These are phyloP conservation scores for Emmelina monodactyla DNA, from an alignment of 2,888 invertebrate species.

Conservation along the genomic window DNA sequence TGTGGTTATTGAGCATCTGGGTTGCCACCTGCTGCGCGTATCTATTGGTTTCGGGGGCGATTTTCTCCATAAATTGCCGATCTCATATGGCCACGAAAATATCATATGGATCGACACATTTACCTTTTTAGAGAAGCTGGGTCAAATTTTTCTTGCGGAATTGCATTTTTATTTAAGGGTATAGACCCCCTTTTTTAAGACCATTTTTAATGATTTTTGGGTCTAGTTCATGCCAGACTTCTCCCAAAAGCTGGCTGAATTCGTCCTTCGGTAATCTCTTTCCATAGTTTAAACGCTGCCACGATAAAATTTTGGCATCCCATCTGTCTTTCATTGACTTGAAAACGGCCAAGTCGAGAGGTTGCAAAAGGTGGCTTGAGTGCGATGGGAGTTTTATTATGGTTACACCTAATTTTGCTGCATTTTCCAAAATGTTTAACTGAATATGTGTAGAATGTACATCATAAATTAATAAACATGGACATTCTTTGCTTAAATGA, in stretches of 20 bases:
- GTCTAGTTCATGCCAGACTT: conserved; percentile 4
- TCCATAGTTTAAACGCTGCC: conserved; percentile 9
- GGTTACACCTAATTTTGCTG: conserved; percentile 12
- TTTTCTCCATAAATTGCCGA: conserved; percentile 18
- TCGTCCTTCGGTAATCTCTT: conserved; percentile 7
- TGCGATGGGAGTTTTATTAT: conserved; percentile 20
- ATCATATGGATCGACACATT: conserved; percentile 6
- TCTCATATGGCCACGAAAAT: conserved; percentile 21
- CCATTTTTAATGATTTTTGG: conserved; percentile 5
- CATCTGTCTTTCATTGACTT: conserved; percentile 16
- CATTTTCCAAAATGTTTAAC: conserved; percentile 5
- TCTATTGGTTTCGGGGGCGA: conserved; percentile 17
- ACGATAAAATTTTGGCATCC: conserved; percentile 13
- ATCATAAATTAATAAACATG: conserved; percentile 14
- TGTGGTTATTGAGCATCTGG: neutral
- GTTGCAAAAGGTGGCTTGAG: conserved; percentile 19
- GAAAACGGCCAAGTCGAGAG: conserved; percentile 21
- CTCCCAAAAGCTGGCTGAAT: conserved; percentile 4
- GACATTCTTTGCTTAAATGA: conserved; percentile 10
- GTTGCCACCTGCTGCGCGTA: conserved; percentile 19
- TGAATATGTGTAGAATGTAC: conserved; percentile 11
- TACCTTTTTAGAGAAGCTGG: neutral
- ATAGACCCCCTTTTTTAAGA: neutral
- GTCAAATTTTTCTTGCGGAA: neutral
- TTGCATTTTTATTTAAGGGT: neutral